Percentiles rank a stretch among this genome's conserved stretches.
Evolutionary conservation across 2,113 vertebrate genomes (phyloP).

Genomic region (Corynorhinus townsendii): DNA sequence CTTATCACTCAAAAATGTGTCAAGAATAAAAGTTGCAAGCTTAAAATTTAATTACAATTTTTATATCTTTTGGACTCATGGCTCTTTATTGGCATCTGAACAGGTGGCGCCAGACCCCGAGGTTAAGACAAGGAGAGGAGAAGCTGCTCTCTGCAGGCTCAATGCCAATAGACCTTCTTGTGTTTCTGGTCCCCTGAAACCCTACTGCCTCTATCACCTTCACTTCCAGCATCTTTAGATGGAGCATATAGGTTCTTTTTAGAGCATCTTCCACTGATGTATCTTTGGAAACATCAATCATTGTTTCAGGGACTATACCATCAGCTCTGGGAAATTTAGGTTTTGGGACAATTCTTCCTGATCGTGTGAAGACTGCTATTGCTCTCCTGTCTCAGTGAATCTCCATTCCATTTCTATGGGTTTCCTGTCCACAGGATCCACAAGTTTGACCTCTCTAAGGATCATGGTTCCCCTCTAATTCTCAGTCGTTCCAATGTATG

Average conservation of each 20-base stretch:
- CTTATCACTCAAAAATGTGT: neutral
- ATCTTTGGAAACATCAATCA: constrained; percentile 93
- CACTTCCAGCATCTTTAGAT: constrained; percentile 90
- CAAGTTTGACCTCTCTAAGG: constrained; percentile 84
- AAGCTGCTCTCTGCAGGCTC: constrained; percentile 32
- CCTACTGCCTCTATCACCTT: constrained; percentile 91
- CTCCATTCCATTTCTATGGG: constrained; percentile 88
- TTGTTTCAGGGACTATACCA: constrained; percentile 87
- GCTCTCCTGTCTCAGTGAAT: constrained; percentile 91
- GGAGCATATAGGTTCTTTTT: constrained; percentile 83
- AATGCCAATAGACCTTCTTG: constrained; percentile 90
- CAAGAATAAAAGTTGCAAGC: neutral
- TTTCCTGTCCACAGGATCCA: constrained; percentile 92
- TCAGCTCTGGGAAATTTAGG: constrained; percentile 83
- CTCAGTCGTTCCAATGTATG: constrained; percentile 80
- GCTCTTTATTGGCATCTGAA: constrained; percentile 13
- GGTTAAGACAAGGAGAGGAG: constrained; percentile 44
- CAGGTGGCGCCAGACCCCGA: neutral
- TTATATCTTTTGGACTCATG: neutral
- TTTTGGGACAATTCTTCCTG: constrained; percentile 89
- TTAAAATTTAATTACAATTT: neutral
- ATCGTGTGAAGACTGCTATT: constrained; percentile 88
- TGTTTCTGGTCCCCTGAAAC: constrained; percentile 83
- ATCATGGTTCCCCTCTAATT: constrained; percentile 84
- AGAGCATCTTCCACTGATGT: constrained; percentile 85